These are phyloP conservation scores for Pavo muticus DNA, from an alignment of 2,113 vertebrate species.

Conservation along the genomic window DNA sequence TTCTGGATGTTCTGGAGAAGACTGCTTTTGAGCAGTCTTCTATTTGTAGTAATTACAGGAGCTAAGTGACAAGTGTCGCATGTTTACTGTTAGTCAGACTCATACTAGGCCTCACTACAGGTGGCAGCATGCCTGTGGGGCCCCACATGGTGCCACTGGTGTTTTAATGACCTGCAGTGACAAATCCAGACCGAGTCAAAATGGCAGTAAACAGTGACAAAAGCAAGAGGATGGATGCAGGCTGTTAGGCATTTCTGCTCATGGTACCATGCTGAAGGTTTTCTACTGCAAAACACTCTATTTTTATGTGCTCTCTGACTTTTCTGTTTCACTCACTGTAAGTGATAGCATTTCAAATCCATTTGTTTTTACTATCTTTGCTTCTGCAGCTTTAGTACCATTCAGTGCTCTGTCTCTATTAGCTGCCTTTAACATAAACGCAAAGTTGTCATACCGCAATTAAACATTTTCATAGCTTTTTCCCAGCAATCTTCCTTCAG, in stretches of 20 bases:
- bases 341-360: neutral
- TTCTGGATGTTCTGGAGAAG: neutral
- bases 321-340: neutral
- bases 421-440: neutral
- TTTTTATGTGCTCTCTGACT: neutral
- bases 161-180: neutral
- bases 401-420: neutral
- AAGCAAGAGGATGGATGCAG: neutral
- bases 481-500: neutral
- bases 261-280: neutral
- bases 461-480: neutral
- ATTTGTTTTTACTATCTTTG: neutral
- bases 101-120: neutral
- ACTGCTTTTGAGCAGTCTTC: neutral
- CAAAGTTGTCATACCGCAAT: rapidly evolving
- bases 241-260: neutral
- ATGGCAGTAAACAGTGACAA: rapidly evolving
- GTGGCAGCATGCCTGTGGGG: rapidly evolving
- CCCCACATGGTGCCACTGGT: no score
- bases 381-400: neutral
- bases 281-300: neutral
- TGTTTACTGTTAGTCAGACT: neutral
- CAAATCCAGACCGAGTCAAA: neutral
- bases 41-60: neutral
- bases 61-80: neutral